A percentile compares a stretch with the other conserved stretches of the same genome.
Evolutionary conservation across 2,888 invertebrate species (phyloP).

Genomic region (Psylliodes chrysocephalus): DNA sequence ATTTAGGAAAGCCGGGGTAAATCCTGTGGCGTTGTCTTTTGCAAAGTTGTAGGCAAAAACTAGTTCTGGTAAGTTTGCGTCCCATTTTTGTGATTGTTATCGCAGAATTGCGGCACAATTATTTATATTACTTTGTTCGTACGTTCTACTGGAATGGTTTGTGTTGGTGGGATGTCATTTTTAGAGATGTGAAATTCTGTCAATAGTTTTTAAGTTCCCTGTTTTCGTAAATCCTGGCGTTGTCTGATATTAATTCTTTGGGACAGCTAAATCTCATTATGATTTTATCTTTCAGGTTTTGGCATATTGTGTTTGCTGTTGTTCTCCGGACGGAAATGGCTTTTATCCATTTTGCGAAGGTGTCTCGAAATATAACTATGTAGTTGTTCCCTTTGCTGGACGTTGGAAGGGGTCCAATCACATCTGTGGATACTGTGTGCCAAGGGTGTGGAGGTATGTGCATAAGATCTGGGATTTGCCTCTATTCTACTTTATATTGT

Average conservation of each 20-base stretch:
- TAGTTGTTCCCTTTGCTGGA: too few species aligned
- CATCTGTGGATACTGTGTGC: slow-evolving; percentile 49
- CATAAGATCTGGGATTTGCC: slow-evolving; percentile 29
- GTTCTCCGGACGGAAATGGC: too few species aligned
- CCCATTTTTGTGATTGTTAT: slow-evolving; percentile 5
- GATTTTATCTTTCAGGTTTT: too few species aligned
- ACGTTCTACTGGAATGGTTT: slow-evolving; percentile 54
- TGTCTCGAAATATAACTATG: too few species aligned
- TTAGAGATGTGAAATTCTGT: too few species aligned
- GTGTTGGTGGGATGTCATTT: slow-evolving; percentile 46
- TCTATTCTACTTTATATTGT: slow-evolving; percentile 2
- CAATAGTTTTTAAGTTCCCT: too few species aligned
- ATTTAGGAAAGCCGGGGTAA: too few species aligned
- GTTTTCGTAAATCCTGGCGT: slow-evolving; percentile 47
- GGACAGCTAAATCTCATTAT: slow-evolving; percentile 19
- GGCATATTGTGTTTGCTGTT: too few species aligned
- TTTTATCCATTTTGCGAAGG: too few species aligned
- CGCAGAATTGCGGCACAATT: slow-evolving; percentile 51
- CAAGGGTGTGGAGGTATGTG: slow-evolving; percentile 41
- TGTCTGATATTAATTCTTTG: slow-evolving; percentile 44
- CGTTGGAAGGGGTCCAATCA: too few species aligned
- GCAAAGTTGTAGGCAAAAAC: too few species aligned
- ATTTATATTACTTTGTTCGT: slow-evolving; percentile 52
- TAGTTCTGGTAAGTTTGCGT: not conserved
- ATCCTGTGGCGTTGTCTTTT: too few species aligned